phyloP scores from a whole-genome alignment of 2,888 invertebrate genomes.

The Teleiodes luculella region DNA sequence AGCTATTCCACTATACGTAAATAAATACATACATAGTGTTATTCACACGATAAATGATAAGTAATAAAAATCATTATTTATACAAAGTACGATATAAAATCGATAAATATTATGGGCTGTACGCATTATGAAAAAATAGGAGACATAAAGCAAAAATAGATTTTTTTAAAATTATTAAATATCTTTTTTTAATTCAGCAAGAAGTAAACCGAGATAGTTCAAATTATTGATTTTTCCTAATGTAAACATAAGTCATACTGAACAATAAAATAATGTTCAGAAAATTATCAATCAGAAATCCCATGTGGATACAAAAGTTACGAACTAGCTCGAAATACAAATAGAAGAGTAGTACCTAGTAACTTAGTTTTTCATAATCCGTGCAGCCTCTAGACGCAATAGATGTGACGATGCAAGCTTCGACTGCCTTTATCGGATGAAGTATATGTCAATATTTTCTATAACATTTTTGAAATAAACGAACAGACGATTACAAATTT shows the following conservation, averaged over 20 bases:
- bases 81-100: conserved; percentile 48
- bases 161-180: no score
- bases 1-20: conserved; percentile 75
- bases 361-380: not conserved
- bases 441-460: conserved; percentile 70
- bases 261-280: no score
- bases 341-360: no score
- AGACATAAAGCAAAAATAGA: not conserved
- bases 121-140: not conserved
- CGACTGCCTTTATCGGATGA: conserved; percentile 63
- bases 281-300: no score
- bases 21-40: conserved; percentile 56
- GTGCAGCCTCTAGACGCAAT: conserved; percentile 28
- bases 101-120: conserved; percentile 13
- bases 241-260: no score
- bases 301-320: not conserved
- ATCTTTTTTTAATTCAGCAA: no score
- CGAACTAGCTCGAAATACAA: not conserved
- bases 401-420: conserved; percentile 58
- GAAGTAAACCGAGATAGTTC: no score
- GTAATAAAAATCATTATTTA: conserved; percentile 63
- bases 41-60: conserved; percentile 67
- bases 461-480: no score
- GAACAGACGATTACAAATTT: no score
- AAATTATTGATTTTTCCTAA: no score